Evolutionary conservation across 2,113 vertebrate species (phyloP).

Genomic region (Cyphomyrus plagiostoma): DNA sequence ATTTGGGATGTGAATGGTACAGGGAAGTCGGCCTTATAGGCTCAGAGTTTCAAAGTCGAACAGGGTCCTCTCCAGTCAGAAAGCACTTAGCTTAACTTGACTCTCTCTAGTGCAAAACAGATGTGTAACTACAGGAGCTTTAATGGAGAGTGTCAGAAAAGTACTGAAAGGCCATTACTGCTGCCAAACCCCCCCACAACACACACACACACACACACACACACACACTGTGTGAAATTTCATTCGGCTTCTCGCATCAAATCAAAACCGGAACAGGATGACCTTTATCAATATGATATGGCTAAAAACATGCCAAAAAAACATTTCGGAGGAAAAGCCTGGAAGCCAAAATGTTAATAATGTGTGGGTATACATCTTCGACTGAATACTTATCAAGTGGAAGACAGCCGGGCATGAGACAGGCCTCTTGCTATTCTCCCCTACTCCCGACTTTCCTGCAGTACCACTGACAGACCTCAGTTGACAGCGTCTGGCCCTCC

Average conservation of each 20-base stretch:
- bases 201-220: constrained; percentile 4
- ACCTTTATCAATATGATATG: background rate
- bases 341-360: background rate
- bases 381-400: background rate
- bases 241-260: background rate
- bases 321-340: background rate
- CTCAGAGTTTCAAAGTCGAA: background rate
- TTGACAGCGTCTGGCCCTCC: background rate
- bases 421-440: background rate
- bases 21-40: background rate
- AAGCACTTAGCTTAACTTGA: background rate
- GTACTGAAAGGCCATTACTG: background rate
- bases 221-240: background rate
- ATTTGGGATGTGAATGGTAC: background rate
- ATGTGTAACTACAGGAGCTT: background rate
- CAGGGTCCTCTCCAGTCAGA: background rate
- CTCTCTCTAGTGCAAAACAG: background rate
- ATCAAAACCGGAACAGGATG: background rate
- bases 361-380: background rate
- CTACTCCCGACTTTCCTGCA: background rate
- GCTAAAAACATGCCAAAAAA: background rate
- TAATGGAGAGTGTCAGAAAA: background rate
- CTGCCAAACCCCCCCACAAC: background rate
- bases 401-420: background rate
- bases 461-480: background rate